phyloP scores from a whole-genome alignment of 2,888 invertebrate genomes.

The Ochlodes sylvanus region DNA sequence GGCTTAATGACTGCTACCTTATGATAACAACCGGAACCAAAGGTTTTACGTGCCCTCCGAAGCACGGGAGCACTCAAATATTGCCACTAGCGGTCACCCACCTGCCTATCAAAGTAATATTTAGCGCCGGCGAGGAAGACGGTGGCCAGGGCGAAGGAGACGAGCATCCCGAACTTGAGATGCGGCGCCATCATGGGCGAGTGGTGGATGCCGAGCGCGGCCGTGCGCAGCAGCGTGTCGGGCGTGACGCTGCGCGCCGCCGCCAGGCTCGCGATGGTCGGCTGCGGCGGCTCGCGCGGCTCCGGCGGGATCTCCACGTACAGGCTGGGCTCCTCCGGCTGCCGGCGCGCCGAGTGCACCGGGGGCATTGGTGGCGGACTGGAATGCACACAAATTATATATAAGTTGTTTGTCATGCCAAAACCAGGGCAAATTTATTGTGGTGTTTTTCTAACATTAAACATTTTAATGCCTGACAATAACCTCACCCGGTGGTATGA shows the following conservation, averaged over 20 bases:
- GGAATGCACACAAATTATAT: background rate
- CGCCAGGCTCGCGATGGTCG: slow-evolving; percentile 76
- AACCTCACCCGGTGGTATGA: no score
- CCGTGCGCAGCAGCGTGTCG: slow-evolving; percentile 75
- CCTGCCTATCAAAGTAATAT: slow-evolving; percentile 89
- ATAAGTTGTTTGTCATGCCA: no score
- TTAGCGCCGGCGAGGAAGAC: slow-evolving; percentile 89
- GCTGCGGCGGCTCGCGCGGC: slow-evolving; percentile 64
- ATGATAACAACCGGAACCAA: no score
- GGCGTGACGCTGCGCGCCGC: slow-evolving; percentile 79
- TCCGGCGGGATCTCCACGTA: slow-evolving; percentile 76
- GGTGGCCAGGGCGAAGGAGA: slow-evolving; percentile 88
- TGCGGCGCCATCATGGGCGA: slow-evolving; percentile 84
- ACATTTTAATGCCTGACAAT: no score
- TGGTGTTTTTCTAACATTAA: no score
- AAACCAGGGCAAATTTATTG: no score
- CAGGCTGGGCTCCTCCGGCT: slow-evolving; percentile 69
- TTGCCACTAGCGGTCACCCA: no score
- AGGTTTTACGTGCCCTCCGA: no score
- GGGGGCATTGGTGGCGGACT: slow-evolving; percentile 66
- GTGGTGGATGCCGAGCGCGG: slow-evolving; percentile 75
- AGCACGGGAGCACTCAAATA: no score
- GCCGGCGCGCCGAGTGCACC: slow-evolving; percentile 65
- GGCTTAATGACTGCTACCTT: no score
- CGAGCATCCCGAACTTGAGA: slow-evolving; percentile 89